These are phyloP conservation scores for Hydra vulgaris DNA, from an alignment of 30 jellyfish, hydroid and myxozoan species.

Conservation along the genomic window DNA sequence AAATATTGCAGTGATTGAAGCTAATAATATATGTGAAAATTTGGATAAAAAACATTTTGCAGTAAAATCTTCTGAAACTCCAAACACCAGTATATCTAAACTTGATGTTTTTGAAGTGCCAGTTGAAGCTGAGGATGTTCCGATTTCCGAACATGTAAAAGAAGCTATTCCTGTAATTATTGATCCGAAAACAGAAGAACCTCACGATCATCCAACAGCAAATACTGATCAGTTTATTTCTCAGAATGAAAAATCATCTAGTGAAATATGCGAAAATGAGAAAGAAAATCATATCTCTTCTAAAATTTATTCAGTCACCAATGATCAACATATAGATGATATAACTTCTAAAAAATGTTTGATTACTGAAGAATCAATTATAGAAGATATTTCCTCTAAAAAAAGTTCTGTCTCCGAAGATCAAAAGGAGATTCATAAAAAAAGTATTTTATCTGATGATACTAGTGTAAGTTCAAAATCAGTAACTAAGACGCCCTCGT, in stretches of 20 bases:
- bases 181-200: neutral
- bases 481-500: neutral
- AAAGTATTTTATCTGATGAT: neutral
- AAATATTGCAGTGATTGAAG: neutral
- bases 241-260: neutral
- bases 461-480: neutral
- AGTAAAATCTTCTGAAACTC: neutral
- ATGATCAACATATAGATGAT: neutral
- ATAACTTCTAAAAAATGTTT: too few species aligned
- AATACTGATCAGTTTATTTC: neutral
- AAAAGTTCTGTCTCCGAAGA: neutral
- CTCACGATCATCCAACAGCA: neutral
- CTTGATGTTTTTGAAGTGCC: neutral
- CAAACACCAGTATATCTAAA: neutral
- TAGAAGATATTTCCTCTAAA: neutral
- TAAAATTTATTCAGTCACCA: too few species aligned
- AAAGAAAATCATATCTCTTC: too few species aligned
- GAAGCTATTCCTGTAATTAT: neutral
- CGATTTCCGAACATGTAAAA: neutral
- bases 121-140: neutral
- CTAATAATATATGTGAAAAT: too few species aligned
- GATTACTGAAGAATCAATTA: too few species aligned
- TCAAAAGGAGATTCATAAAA: neutral
- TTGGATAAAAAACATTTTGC: neutral
- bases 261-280: neutral